Percentiles rank a stretch among this genome's conserved stretches.
Evolutionary conservation across 2,113 vertebrate genomes (phyloP).

Genomic region (Cygnus buccinator): DNA sequence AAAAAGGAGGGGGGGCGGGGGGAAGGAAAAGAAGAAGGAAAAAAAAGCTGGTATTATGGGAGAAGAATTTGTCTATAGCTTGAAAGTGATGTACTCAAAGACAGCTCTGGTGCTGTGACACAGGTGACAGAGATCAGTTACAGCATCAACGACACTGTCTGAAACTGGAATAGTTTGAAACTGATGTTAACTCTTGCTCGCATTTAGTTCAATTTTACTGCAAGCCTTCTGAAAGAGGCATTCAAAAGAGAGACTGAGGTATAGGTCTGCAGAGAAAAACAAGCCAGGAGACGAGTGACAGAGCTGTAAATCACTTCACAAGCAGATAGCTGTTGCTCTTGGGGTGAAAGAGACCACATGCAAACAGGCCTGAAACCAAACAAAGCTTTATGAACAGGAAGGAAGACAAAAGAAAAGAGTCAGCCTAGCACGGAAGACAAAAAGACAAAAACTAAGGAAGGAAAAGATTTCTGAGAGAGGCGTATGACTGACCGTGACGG

Average conservation of each 20-base stretch:
- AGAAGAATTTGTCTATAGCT: neutral
- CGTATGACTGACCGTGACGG: neutral
- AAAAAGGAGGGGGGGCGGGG: neutral
- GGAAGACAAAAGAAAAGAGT: neutral
- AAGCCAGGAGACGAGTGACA: neutral
- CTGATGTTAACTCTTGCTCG: neutral
- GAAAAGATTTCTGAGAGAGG: neutral
- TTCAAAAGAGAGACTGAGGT: neutral
- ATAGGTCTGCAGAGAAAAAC: neutral
- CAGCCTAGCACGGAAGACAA: neutral
- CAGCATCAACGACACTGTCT: neutral
- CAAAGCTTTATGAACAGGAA: neutral
- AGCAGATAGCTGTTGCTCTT: neutral
- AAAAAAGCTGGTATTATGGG: neutral
- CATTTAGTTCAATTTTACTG: neutral
- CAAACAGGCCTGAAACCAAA: neutral
- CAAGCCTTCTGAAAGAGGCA: neutral
- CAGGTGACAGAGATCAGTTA: neutral
- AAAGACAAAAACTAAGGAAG: neutral
- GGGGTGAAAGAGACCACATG: neutral
- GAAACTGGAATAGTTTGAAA: neutral
- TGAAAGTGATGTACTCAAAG: neutral
- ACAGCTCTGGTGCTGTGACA: neutral
- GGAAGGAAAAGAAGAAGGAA: too few species aligned
- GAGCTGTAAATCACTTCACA: neutral